Evolutionary conservation across 2,888 invertebrate genomes (phyloP).

Genomic region (Melangyna quadrimaculata): DNA sequence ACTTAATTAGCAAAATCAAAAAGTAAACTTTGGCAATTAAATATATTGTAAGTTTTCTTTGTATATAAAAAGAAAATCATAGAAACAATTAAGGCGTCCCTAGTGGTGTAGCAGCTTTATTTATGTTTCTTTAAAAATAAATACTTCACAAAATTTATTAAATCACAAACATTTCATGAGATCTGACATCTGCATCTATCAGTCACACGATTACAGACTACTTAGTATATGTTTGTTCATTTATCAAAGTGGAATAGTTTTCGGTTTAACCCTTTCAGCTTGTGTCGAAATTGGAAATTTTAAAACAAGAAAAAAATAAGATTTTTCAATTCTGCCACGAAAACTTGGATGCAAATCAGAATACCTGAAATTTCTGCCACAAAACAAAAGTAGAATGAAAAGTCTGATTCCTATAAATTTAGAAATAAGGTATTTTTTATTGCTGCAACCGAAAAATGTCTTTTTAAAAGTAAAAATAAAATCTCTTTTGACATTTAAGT

Average conservation of each 20-base stretch:
- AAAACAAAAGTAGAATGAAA: no score
- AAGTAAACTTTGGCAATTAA: no score
- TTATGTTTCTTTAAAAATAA: constrained; percentile 11
- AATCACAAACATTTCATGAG: constrained; percentile 4
- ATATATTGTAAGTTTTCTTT: not conserved
- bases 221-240: not conserved
- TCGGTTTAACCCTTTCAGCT: not conserved
- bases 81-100: not conserved
- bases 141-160: constrained; percentile 14
- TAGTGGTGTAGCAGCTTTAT: not conserved
- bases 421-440: no score
- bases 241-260: constrained; percentile 2
- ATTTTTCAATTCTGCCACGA: no score
- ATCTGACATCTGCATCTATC: constrained; percentile 14
- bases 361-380: no score
- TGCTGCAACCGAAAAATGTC: no score
- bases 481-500: no score
- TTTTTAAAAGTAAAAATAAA: no score
- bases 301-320: no score
- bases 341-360: no score
- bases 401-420: no score
- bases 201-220: not conserved
- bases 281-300: constrained; percentile 18
- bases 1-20: no score
- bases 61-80: not conserved